Base-by-base conservation (phyloP, 2,113 vertebrate genomes). In the Aviceda subcristata region DNA sequence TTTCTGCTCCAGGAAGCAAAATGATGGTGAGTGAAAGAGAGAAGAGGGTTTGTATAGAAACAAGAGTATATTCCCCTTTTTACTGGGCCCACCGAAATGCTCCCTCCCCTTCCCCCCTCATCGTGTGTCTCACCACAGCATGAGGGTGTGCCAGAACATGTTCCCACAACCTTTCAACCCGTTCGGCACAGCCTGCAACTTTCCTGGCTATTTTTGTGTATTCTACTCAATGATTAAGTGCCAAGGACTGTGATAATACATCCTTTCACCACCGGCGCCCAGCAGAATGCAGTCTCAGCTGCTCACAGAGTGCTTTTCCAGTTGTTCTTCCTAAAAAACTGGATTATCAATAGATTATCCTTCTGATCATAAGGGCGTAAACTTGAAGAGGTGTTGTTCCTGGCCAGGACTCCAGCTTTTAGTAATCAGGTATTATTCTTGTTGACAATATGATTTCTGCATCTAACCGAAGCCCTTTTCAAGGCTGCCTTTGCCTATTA, bases 161-260 rank as follows among this genome's bases (percentile, higher is more conserved):
- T 97, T 97, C 92, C 97, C 97, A 97, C 95, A 95, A 93, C 91
- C 90, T 96, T 96, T 97, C 90, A 95, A 96, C 96, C 78, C 93
- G n/a, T 94, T 94, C 86, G 67, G 86, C 80, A 34, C 56, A 89
- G 91, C 53, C 88, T 94, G 80, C 87, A 92, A 91, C 89, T 95
- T 92, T 90, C 66, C 93, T 95, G 79, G 79, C 82, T 81, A 91
- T 92, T 95, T 97, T 71, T 92, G 90, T 81, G 72, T 95, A n/a
- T 89, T 94, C 76, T 76, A 75, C 83, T 91, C 76, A 46, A 78
- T 83, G 83, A 94, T 92, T 55, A 94, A 96, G 94, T 41, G 56
- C 92, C 39, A 30, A 77, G 77, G 51, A 72, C 90, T 43, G 30
- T 84, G 94, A 63, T 95, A 96, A 81, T 89, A 34, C 64, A 53